Evolutionary conservation across 1,140 invertebrate genomes (phyloP).

Genomic region (Drosophila nigrodunni): DNA sequence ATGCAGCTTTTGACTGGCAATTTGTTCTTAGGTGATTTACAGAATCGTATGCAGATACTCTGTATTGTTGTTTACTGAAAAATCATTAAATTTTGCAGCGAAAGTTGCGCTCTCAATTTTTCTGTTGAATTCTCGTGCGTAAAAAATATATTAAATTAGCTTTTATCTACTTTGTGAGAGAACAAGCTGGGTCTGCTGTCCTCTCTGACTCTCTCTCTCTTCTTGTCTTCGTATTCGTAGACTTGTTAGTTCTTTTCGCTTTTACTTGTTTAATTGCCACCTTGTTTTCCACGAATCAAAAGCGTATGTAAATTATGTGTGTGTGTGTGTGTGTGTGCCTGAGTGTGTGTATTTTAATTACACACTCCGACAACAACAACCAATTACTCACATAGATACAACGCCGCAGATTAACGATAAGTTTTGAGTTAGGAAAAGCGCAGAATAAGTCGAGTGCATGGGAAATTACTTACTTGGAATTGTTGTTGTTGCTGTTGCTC

Average conservation of each 20-base stretch:
- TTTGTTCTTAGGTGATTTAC: no score
- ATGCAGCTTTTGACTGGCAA: not conserved
- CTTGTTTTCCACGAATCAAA: slow-evolving; percentile 76
- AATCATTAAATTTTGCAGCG: slow-evolving; percentile 24
- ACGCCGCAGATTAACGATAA: slow-evolving; percentile 46
- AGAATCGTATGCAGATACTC: no score
- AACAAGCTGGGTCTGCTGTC: slow-evolving; percentile 10
- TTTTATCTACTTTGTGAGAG: slow-evolving; percentile 50
- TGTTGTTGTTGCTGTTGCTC: slow-evolving; percentile 64
- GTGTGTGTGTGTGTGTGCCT: slow-evolving; percentile 1
- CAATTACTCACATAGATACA: slow-evolving; percentile 48
- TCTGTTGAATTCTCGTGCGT: slow-evolving; percentile 19
- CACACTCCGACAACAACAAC: slow-evolving; percentile 48
- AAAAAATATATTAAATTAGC: slow-evolving; percentile 29
- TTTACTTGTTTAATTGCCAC: slow-evolving; percentile 67
- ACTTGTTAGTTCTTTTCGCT: slow-evolving; percentile 42
- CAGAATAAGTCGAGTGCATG: slow-evolving; percentile 64
- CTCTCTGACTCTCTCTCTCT: not conserved
- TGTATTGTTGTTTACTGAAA: not conserved
- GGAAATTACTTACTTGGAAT: slow-evolving; percentile 79
- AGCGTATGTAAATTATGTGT: slow-evolving; percentile 57
- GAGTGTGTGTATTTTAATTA: slow-evolving; percentile 74
- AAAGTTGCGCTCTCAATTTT: slow-evolving; percentile 38
- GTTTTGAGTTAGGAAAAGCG: slow-evolving; percentile 26
- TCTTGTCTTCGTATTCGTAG: slow-evolving; percentile 6